Evolutionary conservation across 2,113 vertebrate genomes (phyloP), one percentile per base, ranked within the genome.

Genomic region (Heliornis fulica): DNA sequence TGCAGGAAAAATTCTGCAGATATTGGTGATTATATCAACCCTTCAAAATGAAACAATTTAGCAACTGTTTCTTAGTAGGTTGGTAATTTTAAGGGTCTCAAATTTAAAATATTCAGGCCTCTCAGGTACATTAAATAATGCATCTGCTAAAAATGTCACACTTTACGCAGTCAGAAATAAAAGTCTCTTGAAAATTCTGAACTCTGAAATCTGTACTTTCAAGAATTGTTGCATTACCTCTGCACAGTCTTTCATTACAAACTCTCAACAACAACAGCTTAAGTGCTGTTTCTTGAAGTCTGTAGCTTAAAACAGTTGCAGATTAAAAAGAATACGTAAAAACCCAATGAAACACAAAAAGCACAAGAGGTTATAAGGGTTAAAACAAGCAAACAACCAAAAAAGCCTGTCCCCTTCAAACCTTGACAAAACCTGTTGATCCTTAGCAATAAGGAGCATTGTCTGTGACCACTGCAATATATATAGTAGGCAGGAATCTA

Each of bases 361-460:
- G 7, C 19, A n/a, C 4, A 86, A 61, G 34, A 36, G 40, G 1
- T 9, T 41, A 72, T 25, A 56, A 69, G 54, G 6, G 2, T 48
- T 59, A 45, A 75, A 48, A 28, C n/a, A n/a, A n/a, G n/a, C n/a
- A n/a, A n/a, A n/a, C n/a, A 63, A 32, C 6, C 4, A 20, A 71
- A 64, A n/a, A n/a, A n/a, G n/a, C n/a, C n/a, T n/a, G n/a, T n/a
- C 5, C 3, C 13, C 41, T 43, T 51, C 13, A 29, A 68, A 38
- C 6, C 2, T 21, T 25, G 87, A 45, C 80, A 36, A 16, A 0
- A 1, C 2, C 5, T 18, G 1, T 11, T 19, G 8, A 10, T n/a
- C 7, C 17, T 66, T 54, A 36, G 59, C 2, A 54, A 36, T 36
- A n/a, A 57, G 28, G 13, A 51, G 0, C 31, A 31, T 23, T 46